phyloP scores from a whole-genome alignment of 2,797 vertebrate species.

The Chanos chanos region DNA sequence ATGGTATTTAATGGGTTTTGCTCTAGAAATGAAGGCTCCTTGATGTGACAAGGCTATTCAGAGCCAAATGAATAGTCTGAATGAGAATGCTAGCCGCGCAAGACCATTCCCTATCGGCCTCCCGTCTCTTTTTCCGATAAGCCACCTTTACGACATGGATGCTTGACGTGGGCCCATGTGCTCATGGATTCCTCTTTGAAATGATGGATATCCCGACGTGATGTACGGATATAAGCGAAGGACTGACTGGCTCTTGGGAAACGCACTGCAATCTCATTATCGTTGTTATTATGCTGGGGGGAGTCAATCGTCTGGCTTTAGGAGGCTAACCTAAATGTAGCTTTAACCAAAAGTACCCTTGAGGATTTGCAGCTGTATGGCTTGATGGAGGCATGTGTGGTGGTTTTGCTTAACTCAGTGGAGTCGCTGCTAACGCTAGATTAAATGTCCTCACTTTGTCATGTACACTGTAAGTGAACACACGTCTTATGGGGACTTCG shows the following conservation, averaged over 20 bases:
- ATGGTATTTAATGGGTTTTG: too few species aligned
- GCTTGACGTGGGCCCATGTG: slow-evolving; percentile 45
- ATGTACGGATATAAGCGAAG: background rate
- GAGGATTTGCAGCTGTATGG: too few species aligned
- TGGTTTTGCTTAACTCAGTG: too few species aligned
- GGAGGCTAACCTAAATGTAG: slow-evolving; percentile 15
- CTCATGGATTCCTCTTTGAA: slow-evolving; percentile 34
- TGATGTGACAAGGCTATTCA: too few species aligned
- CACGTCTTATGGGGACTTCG: too few species aligned
- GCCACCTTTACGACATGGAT: slow-evolving; percentile 36
- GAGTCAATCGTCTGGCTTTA: background rate
- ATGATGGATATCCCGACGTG: slow-evolving; percentile 19
- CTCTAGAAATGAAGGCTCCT: too few species aligned
- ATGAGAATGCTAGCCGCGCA: background rate
- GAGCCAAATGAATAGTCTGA: background rate
- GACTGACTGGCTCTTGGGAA: slow-evolving; percentile 18
- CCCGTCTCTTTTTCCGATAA: slow-evolving; percentile 32
- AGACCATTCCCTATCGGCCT: background rate
- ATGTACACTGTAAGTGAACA: too few species aligned
- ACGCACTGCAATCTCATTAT: background rate
- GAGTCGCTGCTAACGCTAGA: too few species aligned
- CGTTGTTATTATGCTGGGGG: background rate
- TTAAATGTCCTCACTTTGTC: too few species aligned
- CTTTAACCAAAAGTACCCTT: too few species aligned
- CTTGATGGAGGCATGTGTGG: too few species aligned